Evolutionary conservation across 2,888 invertebrate species (phyloP), one percentile per base, ranked within the genome.

Genomic region (Arenicola marina): DNA sequence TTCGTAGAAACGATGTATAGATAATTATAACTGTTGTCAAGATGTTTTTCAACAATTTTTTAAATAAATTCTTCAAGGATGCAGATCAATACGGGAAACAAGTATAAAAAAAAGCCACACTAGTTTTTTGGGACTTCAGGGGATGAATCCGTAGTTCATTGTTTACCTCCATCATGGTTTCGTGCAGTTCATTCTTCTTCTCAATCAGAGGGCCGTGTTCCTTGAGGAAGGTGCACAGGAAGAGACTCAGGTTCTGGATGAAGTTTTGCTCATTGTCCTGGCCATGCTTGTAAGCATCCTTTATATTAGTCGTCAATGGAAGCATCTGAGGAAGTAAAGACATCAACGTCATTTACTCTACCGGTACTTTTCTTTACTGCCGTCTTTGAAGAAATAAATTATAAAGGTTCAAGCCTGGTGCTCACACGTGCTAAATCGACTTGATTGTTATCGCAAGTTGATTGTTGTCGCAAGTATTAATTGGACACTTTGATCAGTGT

Each of bases 261-360:
- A 99, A 98, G 79, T 96, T 95, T 84, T 99, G 99, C 82, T 99
- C 98, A 79, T 94, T 92, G 84, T 98, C 97, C 75, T 90, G 89
- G 29, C 98, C 98, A 70, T 89, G 88, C 56, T 93, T 91, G 85
- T 98, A 99, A 1, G 97, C 96, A 70, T 92, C 91, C 73, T 92
- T 91, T 79, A 99, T 93, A 81, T 97, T 95, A 4, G 96, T 93
- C 62, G 89, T 89, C 51, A 92, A 85, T 1, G 96, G 95, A 74
- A 98, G 87, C 91, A 97, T 96, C 80, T 83, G 71, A 0, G 75
- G 65, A 48, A 38, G 34, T 44, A 21, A 28, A 33, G 33, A n/a
- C n/a, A n/a, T n/a, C n/a, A n/a, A n/a, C n/a, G n/a, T n/a, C 29
- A 26, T 51, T 2, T 7, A 51, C 28, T 26, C 29, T 51, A 18